Evolutionary conservation across 2,113 vertebrate genomes (phyloP).

Genomic region (Indri indri): DNA sequence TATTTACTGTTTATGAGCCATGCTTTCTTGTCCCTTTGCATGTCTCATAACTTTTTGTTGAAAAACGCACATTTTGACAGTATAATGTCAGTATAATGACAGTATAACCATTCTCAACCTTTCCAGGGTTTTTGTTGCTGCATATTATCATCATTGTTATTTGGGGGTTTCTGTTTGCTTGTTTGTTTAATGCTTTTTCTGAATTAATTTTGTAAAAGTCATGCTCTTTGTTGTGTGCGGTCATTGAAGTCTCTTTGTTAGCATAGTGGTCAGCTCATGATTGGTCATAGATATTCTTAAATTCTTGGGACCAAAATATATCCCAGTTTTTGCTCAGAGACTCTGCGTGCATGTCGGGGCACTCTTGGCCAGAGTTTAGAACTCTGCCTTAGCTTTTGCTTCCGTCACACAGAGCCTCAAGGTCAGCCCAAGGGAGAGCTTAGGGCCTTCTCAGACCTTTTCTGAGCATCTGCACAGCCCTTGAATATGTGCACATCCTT

Average conservation of each 20-base stretch:
- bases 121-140: neutral
- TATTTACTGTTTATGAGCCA: neutral
- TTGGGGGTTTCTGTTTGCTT: neutral
- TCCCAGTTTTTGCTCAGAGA: neutral
- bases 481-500: neutral
- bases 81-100: neutral
- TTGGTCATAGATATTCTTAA: neutral
- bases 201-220: neutral
- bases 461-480: neutral
- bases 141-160: too few species aligned
- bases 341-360: rapidly evolving
- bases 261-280: neutral
- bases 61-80: neutral
- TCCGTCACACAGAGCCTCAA: neutral
- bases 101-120: neutral
- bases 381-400: neutral
- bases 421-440: neutral
- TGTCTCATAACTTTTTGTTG: neutral
- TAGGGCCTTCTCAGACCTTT: neutral
- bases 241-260: too few species aligned
- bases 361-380: neutral
- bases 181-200: neutral
- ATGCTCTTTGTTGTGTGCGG: too few species aligned
- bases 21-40: neutral
- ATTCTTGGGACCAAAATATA: neutral